Evolutionary conservation across 2,888 invertebrate species (phyloP).

Genomic region (Limenitis camilla): DNA sequence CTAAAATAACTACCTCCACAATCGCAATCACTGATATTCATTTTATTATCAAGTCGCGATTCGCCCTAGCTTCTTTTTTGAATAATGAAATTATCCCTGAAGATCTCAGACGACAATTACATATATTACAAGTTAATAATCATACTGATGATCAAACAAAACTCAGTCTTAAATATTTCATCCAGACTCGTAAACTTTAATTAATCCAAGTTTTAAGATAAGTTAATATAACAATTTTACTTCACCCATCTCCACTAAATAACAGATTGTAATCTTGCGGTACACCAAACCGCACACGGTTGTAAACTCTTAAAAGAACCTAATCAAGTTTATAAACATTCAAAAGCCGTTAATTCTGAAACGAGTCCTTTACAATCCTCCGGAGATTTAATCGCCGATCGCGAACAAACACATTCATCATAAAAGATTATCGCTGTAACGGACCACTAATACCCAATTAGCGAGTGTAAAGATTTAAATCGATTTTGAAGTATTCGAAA

Average conservation of each 20-base stretch:
- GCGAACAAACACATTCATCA: slow-evolving; percentile 55
- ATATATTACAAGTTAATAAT: too few species aligned
- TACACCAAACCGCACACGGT: slow-evolving; percentile 1
- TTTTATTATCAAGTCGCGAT: too few species aligned
- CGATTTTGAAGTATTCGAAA: slow-evolving; percentile 41
- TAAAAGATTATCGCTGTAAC: slow-evolving; percentile 46
- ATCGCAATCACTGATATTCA: too few species aligned
- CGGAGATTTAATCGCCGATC: slow-evolving; percentile 40
- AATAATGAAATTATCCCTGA: too few species aligned
- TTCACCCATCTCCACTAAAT: not conserved
- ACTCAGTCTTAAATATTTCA: too few species aligned
- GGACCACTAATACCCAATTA: slow-evolving; percentile 26
- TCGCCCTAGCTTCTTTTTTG: too few species aligned
- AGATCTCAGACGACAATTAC: too few species aligned
- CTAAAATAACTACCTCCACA: too few species aligned
- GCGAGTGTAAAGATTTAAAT: slow-evolving; percentile 32
- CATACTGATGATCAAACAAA: too few species aligned
- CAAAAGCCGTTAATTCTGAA: slow-evolving; percentile 46
- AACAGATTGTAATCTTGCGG: not conserved
- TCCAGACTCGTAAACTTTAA: too few species aligned
- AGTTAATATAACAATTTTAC: not conserved
- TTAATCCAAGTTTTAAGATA: too few species aligned
- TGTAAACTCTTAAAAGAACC: slow-evolving; percentile 9
- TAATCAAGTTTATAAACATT: slow-evolving; percentile 33
- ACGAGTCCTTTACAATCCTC: slow-evolving; percentile 44